phyloP scores from a whole-genome alignment of 2,888 invertebrate genomes.

The Ennomos erosarius region DNA sequence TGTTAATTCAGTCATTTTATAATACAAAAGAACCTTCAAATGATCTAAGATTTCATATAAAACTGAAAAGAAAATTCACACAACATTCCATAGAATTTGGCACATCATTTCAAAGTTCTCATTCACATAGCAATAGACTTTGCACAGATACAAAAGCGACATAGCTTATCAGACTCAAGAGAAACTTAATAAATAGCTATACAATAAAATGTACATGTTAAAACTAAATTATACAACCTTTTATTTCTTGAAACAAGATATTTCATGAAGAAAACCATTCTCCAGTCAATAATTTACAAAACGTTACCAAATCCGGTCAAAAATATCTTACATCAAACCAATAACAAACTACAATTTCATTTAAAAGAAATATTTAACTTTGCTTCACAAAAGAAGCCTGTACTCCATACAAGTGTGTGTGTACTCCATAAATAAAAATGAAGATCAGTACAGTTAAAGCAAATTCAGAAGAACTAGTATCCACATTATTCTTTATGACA shows the following conservation, averaged over 20 bases:
- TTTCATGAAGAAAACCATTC: slow-evolving; percentile 4
- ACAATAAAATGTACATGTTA: slow-evolving; percentile 52
- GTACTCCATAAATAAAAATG: too few species aligned
- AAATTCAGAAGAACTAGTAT: too few species aligned
- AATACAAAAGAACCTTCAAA: slow-evolving; percentile 21
- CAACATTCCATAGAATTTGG: slow-evolving; percentile 53
- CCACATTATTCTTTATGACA: too few species aligned
- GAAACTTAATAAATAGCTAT: slow-evolving; percentile 69
- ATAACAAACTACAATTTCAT: background rate
- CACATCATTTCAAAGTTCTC: slow-evolving; percentile 41
- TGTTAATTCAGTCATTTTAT: slow-evolving; percentile 50
- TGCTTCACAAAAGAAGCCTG: too few species aligned
- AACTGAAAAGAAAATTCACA: slow-evolving; percentile 18
- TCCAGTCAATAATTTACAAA: slow-evolving; percentile 19
- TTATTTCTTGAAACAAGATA: slow-evolving; percentile 2
- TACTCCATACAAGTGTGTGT: too few species aligned
- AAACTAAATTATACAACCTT: slow-evolving; percentile 23
- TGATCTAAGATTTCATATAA: background rate
- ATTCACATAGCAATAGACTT: slow-evolving; percentile 31
- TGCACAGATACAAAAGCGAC: slow-evolving; percentile 36
- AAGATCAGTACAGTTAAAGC: too few species aligned
- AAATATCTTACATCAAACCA: background rate
- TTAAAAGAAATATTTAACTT: too few species aligned
- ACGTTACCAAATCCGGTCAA: background rate
- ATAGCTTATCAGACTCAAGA: slow-evolving; percentile 42